phyloP scores from a whole-genome alignment of 30 jellyfish, hydroid and myxozoan species.

The Hydra vulgaris region DNA sequence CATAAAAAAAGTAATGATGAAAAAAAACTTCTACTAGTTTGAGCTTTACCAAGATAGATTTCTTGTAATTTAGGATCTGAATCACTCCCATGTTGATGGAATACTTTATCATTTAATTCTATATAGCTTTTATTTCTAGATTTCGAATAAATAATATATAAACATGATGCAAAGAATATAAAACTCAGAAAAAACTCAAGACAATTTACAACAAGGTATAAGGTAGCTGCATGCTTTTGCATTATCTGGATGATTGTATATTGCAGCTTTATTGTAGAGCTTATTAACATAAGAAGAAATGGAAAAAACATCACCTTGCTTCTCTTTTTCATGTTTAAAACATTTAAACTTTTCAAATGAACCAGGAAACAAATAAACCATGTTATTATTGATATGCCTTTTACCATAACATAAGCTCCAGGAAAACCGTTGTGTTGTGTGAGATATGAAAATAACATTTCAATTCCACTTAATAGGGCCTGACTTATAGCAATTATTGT shows the following conservation, averaged over 20 bases:
- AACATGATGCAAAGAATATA: not conserved
- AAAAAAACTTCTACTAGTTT: constrained; percentile 33
- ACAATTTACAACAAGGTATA: not conserved
- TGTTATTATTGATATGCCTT: constrained; percentile 39
- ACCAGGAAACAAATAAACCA: constrained; percentile 49
- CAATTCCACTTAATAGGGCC: constrained; percentile 18
- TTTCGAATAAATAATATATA: not conserved
- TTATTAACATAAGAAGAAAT: constrained; percentile 34
- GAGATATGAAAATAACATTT: constrained; percentile 32
- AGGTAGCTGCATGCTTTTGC: not conserved
- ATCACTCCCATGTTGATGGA: not conserved
- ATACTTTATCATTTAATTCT: not conserved
- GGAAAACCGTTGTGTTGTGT: constrained; percentile 42
- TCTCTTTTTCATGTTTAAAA: not conserved
- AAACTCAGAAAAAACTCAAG: not conserved
- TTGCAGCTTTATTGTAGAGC: constrained; percentile 18
- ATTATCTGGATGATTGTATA: constrained; percentile 4
- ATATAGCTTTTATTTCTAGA: not conserved
- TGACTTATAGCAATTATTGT: not conserved
- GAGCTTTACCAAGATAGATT: constrained; percentile 74
- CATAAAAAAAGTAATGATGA: constrained; percentile 58
- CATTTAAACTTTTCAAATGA: not conserved
- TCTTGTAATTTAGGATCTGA: constrained; percentile 7
- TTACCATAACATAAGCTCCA: constrained; percentile 61
- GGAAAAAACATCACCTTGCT: constrained; percentile 4